Evolutionary conservation across 2,797 vertebrate genomes (phyloP), one percentile per base, ranked within the genome.

Genomic region (Erpetoichthys calabaricus): DNA sequence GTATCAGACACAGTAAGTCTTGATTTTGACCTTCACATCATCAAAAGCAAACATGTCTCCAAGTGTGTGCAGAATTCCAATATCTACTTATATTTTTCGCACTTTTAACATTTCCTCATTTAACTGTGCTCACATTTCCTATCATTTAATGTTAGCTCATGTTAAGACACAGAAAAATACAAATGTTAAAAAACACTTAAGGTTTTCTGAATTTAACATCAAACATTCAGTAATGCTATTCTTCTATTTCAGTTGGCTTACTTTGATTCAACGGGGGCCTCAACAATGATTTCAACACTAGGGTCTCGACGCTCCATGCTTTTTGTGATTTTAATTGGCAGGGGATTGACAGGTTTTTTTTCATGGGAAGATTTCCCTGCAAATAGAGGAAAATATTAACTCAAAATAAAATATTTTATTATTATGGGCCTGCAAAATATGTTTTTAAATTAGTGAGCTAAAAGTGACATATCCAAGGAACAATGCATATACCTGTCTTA

Each of bases 291-390:
- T 59, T 83, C 81, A 9, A 59, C 76, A 3, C 71, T 65, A 7
- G 70, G 57, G 7, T 75, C 73, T 62, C 64, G 74, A 6, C 4
- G 58, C 56, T 67, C 59, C 2, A 55, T 62, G 53, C 70, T 68
- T 66, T 65, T 88, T 55, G 86, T 90, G 68, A 95, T 80, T 60
- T 74, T 85, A 73, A 95, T 79, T 50, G 89, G 90, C 68, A 75
- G 80, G 65, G 90, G 89, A 69, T 82, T 80, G n/a, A 43, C 56
- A 58, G 81, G 82, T 44, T 70, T 78, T 58, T 75, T 74, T 67
- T 62, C 60, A 64, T 45, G 25, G 42, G 61, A 56, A 57, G 53
- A 7, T n/a, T 42, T 44, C 51, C 71, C 61, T 60, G 65, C 67
- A 60, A 86, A 93, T 87, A 74, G 58, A 64, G 70, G 45, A 43